Evolutionary conservation across 2,797 vertebrate genomes (phyloP), one percentile per base, ranked within the genome.

Genomic region (Aphelocoma californica): DNA sequence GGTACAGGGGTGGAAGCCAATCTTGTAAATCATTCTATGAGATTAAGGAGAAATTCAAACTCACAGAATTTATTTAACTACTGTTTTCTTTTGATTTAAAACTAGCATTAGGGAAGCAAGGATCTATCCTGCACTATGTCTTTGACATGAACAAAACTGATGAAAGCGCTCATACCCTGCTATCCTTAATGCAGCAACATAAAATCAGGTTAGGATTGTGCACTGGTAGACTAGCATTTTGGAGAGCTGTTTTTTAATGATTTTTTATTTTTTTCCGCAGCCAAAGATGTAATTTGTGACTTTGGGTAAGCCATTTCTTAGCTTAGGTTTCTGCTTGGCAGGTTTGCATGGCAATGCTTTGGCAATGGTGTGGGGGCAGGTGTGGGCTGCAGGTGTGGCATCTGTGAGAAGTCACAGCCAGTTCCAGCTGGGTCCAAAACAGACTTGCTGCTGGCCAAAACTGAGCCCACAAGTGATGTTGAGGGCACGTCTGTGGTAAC

Each of bases 351-450:
- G 13, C 34, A 29, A 16, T 40, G 34, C 19, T 74, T 65, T 51
- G 24, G 32, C 36, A 74, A 3, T 1, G 6, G 19, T 6, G 2
- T 20, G 5, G 6, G 8, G 3, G 3, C 1, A 19, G 42, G 5
- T 26, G 21, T 0, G 1, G 34, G 38, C 34, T 85, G 29, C 32
- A 50, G 42, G 32, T 16, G 7, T 56, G 26, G 12, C 21, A 60
- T 56, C 45, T 44, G 12, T 57, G 32, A 66, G n/a, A 44, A 78
- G 28, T 18, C 56, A 28, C 28, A 61, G 15, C 9, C 34, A 31
- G 15, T 9, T 71, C 53, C 71, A 67, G 2, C 9, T 9, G 10
- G 19, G n/a, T 56, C 14, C n/a, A 42, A 71, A 79, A 4, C 0
- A 5, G 21, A 66, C 25, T 19, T 1, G 1, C 21, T 62, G 57